phyloP scores from a whole-genome alignment of 2,797 vertebrate genomes.

The Tokudaia tokunoshimensis region DNA sequence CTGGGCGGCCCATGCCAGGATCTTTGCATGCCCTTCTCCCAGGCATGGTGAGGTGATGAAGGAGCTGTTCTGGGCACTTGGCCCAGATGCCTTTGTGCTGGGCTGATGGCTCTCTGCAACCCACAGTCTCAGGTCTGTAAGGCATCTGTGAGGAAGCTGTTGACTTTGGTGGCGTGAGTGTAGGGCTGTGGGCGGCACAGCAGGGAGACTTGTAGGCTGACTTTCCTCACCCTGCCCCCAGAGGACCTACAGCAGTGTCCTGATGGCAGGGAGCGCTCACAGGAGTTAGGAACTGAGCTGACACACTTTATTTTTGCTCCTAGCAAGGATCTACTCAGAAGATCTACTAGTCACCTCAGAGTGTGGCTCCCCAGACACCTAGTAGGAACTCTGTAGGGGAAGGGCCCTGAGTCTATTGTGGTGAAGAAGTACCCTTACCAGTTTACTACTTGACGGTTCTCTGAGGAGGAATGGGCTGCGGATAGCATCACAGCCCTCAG shows the following conservation, averaged over 20 bases:
- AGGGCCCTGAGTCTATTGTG: background rate
- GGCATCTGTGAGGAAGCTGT: background rate
- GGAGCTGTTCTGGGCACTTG: background rate
- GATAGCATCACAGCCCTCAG: background rate
- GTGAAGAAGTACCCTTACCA: background rate
- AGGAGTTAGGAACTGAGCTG: background rate
- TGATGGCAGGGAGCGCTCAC: background rate
- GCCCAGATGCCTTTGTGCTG: background rate
- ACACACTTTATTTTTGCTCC: background rate
- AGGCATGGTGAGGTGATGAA: background rate
- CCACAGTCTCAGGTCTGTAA: background rate
- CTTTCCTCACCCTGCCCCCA: accelerated
- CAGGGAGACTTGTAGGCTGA: background rate
- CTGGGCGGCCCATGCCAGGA: background rate
- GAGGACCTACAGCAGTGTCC: background rate
- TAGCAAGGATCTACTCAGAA: accelerated
- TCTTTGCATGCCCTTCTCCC: background rate
- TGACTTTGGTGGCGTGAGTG: background rate
- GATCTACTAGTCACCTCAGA: accelerated
- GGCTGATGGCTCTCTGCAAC: background rate
- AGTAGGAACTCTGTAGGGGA: background rate
- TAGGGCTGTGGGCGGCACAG: background rate
- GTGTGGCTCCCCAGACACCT: background rate
- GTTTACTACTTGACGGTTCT: background rate
- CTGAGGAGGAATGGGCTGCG: background rate